Evolutionary conservation across 2,888 invertebrate species (phyloP).

Genomic region (Lypha dubia): DNA sequence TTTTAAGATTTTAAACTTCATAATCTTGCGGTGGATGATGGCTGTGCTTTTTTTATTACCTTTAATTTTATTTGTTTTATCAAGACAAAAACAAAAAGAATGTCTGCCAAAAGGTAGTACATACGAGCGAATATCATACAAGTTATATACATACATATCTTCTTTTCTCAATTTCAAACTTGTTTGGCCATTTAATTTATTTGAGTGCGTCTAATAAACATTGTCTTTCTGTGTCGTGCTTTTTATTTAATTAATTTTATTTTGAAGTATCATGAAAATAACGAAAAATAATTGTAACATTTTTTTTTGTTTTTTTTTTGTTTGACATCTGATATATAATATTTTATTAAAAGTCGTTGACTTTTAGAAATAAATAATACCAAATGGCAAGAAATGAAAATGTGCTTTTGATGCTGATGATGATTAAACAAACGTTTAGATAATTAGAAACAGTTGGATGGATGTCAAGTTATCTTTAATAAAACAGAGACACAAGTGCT

Average conservation of each 20-base stretch:
- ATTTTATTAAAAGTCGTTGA: slow-evolving; percentile 58
- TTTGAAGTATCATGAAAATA: slow-evolving; percentile 9
- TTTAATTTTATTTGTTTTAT: slow-evolving; percentile 33
- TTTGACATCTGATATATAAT: slow-evolving; percentile 56
- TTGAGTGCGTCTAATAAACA: slow-evolving; percentile 19
- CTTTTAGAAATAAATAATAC: slow-evolving; percentile 14
- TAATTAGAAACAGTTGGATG: slow-evolving; percentile 31
- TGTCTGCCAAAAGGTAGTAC: slow-evolving; percentile 61
- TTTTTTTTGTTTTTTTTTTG: no score
- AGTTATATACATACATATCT: not conserved
- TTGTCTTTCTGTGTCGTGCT: slow-evolving; percentile 23
- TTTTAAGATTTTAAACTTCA: slow-evolving; percentile 7
- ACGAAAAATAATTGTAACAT: slow-evolving; percentile 20
- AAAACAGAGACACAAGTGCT: not conserved
- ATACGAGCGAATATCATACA: not conserved
- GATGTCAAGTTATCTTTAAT: slow-evolving; percentile 34
- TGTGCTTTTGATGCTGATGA: slow-evolving; percentile 9
- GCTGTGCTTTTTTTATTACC: slow-evolving; percentile 3
- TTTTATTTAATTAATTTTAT: slow-evolving; percentile 40
- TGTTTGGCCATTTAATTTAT: slow-evolving; percentile 19
- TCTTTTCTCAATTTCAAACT: not conserved
- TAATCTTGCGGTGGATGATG: slow-evolving; percentile 29
- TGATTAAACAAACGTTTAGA: slow-evolving; percentile 40
- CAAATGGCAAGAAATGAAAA: not conserved
- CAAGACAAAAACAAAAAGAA: no score